Conservation (phyloP, 2,797 vertebrate genomes). For the Harpagifer antarcticus region DNA sequence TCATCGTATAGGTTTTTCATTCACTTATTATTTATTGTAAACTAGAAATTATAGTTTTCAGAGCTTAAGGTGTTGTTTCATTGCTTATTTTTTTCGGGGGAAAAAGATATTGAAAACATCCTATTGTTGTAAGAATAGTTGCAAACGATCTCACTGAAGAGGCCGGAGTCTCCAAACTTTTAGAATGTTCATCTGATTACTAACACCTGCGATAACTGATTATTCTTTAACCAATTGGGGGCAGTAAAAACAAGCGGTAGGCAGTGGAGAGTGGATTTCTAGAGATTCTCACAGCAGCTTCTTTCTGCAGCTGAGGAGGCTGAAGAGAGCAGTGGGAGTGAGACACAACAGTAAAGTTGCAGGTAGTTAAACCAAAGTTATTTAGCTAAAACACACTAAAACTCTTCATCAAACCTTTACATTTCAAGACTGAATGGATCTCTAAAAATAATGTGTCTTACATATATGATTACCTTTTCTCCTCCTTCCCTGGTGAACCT, state of each 20-base stretch:
- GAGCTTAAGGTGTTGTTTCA: not conserved
- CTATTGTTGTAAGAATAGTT: not conserved
- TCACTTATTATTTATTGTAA: not conserved
- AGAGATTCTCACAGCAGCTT: not conserved
- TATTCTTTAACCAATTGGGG: slow-evolving; percentile 2
- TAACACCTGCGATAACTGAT: not conserved
- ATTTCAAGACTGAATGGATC: no score
- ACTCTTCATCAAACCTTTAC: not conserved
- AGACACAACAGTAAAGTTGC: not conserved
- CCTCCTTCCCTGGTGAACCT: not conserved
- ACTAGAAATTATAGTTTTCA: no score
- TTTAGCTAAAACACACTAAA: slow-evolving; percentile 6
- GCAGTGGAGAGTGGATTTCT: not conserved
- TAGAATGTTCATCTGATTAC: slow-evolving; percentile 1
- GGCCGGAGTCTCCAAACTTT: not conserved
- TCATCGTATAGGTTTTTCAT: not conserved
- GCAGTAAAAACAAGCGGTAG: slow-evolving; percentile 10
- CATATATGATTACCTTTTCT: not conserved
- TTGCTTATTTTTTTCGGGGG: not conserved
- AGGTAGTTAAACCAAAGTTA: not conserved
- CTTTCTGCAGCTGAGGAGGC: not conserved
- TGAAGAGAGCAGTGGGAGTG: not conserved
- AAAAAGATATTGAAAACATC: not conserved
- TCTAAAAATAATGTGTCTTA: not conserved
- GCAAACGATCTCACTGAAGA: not conserved